Evolutionary conservation across 2,113 vertebrate species (phyloP).

Genomic region (Callionymus lyra): DNA sequence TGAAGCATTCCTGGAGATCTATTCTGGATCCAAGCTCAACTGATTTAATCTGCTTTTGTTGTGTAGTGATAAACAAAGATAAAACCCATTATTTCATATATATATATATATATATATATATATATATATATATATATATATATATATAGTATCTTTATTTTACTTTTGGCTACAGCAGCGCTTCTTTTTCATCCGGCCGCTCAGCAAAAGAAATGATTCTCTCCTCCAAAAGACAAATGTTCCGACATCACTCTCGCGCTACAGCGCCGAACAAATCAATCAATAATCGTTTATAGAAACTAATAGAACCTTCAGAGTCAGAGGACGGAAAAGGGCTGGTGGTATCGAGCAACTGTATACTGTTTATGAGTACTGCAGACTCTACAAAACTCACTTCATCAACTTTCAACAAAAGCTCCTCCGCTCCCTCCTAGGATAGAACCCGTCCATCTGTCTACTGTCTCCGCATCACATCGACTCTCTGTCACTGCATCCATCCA

Average conservation of each 20-base stretch:
- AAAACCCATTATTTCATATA: no score
- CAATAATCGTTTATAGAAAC: slow-evolving; percentile 25
- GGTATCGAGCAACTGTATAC: neutral
- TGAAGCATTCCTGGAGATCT: no score
- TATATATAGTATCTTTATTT: no score
- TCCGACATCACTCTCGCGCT: slow-evolving; percentile 7
- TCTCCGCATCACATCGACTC: slow-evolving; percentile 33
- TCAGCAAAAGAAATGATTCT: no score
- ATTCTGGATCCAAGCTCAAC: no score
- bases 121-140: no score
- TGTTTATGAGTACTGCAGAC: neutral
- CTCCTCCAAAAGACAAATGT: neutral
- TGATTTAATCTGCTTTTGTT: no score
- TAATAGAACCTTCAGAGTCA: slow-evolving; percentile 1
- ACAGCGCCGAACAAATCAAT: slow-evolving; percentile 5
- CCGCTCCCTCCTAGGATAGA: slow-evolving; percentile 3
- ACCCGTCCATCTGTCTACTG: slow-evolving; percentile 29
- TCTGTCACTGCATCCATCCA: slow-evolving; percentile 37
- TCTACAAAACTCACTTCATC: slow-evolving; percentile 7
- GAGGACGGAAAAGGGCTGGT: slow-evolving; percentile 1
- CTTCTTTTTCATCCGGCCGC: no score
- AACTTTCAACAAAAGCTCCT: slow-evolving; percentile 9
- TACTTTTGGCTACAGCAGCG: no score
- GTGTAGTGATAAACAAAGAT: no score
- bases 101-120: no score